Conservation (phyloP, 2,113 vertebrate species). For the Hystrix cristata region DNA sequence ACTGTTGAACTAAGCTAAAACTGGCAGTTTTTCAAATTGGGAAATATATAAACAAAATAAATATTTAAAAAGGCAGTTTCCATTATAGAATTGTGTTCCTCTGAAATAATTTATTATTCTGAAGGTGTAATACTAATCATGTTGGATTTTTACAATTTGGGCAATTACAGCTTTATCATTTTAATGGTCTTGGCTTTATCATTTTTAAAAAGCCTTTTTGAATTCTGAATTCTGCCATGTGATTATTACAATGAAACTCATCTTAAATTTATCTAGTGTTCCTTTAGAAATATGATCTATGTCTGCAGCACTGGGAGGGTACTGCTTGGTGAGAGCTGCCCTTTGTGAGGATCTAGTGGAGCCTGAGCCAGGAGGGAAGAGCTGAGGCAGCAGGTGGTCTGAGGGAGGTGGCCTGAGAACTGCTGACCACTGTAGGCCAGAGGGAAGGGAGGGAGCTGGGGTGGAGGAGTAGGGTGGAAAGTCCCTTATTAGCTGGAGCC, state of each 20-base stretch:
- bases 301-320: neutral
- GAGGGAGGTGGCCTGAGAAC: conserved; percentile 33
- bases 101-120: conserved; percentile 57
- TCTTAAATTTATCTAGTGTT: conserved; percentile 36
- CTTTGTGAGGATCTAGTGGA: neutral
- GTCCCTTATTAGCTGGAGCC: conserved; percentile 60
- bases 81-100: conserved; percentile 39
- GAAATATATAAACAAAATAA: conserved; percentile 42
- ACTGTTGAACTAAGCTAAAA: neutral
- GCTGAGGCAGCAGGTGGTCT: conserved; percentile 57
- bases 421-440: conserved; percentile 33
- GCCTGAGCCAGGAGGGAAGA: neutral
- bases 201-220: neutral
- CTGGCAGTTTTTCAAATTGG: conserved; percentile 15
- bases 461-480: conserved; percentile 60
- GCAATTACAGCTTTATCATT: conserved; percentile 27
- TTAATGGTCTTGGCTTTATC: neutral
- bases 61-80: conserved; percentile 22
- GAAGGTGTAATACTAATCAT: neutral
- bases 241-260: conserved; percentile 10
- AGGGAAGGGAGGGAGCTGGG: neutral
- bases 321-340: neutral
- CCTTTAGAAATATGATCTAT: conserved; percentile 27
- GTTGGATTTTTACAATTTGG: conserved; percentile 22
- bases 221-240: conserved; percentile 44